Evolutionary conservation across 2,797 vertebrate genomes (phyloP).

Genomic region (Epinephelus awoara): DNA sequence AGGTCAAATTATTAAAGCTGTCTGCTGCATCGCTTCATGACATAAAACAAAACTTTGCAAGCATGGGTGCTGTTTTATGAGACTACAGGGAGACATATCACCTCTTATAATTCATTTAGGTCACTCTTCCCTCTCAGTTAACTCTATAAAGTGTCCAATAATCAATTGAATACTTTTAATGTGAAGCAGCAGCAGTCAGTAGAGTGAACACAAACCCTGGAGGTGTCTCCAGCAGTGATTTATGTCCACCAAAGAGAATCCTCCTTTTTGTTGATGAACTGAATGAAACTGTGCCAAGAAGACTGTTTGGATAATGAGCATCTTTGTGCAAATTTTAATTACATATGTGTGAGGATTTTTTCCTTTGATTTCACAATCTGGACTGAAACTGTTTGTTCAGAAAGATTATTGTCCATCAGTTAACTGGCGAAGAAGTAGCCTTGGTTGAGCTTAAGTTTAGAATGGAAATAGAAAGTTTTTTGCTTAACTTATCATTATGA

Average conservation of each 20-base stretch:
- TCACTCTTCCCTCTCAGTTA: slow-evolving; percentile 17
- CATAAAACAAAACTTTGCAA: slow-evolving; percentile 24
- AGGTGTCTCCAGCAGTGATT: neutral
- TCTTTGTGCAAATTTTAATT: slow-evolving; percentile 32
- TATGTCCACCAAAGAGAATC: slow-evolving; percentile 2
- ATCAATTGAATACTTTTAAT: neutral
- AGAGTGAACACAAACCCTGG: neutral
- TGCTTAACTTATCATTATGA: no score
- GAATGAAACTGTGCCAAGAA: slow-evolving; percentile 4
- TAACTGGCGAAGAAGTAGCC: no score
- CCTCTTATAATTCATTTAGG: slow-evolving; percentile 8
- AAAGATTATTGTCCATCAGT: neutral
- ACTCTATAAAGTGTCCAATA: slow-evolving; percentile 9
- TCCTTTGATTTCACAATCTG: neutral
- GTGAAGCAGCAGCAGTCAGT: neutral
- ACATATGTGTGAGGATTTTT: neutral
- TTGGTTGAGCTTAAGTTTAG: neutral
- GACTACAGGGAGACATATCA: neutral
- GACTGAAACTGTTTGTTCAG: neutral
- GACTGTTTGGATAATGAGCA: neutral
- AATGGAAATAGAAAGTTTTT: no score
- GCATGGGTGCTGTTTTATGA: slow-evolving; percentile 18
- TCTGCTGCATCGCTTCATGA: slow-evolving; percentile 14
- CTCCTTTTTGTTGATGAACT: neutral
- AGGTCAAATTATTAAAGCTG: slow-evolving; percentile 46